Base-by-base conservation (phyloP, 2,888 invertebrate species). In the Lasiommata megera region DNA sequence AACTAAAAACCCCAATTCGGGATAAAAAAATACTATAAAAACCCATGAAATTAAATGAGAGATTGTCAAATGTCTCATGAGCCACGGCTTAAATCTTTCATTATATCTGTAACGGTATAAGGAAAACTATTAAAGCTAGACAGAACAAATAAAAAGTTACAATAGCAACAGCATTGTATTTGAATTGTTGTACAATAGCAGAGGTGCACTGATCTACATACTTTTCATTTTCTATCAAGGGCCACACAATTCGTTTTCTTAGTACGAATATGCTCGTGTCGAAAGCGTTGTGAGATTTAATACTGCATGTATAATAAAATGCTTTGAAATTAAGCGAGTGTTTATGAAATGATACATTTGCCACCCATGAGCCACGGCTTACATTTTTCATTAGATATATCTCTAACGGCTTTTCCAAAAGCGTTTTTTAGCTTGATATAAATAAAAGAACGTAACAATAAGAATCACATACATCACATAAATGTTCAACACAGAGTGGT, bases 1-100 rank as follows among this genome's bases (percentile, higher is more conserved):
- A n/a, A n/a, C n/a, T n/a, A n/a, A n/a, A n/a, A n/a, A n/a, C n/a
- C n/a, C n/a, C n/a, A n/a, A n/a, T n/a, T n/a, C n/a, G n/a, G n/a
- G n/a, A n/a, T n/a, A 18, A 47, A 51, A 34, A 41, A 52, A 29
- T 18, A 58, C 55, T 43, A 29, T 29, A 58, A 58, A 48, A 37
- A 31, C 34, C 56, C 56, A 56, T 56, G 62, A 62, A 62, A 60
- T 60, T 59, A 60, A 62, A 44, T 44, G 36, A 41, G 12, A 37
- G 18, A 56, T 54, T 56, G 53, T 51, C 54, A 46, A 55, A 51
- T 36, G n/a, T 52, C 16, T 52, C 55, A 12, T 51, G 59, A 47
- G 52, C 44, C 46, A 50, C 18, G 41, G 14, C 31, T 5, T 50
- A 38, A 56, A 40, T 37, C 6, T 50, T 6, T 44, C 31, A 57